A percentile compares a stretch with the other conserved stretches of the same genome.
phyloP scores from a whole-genome alignment of 2,797 vertebrate genomes.

The Macroramphosus scolopax region DNA sequence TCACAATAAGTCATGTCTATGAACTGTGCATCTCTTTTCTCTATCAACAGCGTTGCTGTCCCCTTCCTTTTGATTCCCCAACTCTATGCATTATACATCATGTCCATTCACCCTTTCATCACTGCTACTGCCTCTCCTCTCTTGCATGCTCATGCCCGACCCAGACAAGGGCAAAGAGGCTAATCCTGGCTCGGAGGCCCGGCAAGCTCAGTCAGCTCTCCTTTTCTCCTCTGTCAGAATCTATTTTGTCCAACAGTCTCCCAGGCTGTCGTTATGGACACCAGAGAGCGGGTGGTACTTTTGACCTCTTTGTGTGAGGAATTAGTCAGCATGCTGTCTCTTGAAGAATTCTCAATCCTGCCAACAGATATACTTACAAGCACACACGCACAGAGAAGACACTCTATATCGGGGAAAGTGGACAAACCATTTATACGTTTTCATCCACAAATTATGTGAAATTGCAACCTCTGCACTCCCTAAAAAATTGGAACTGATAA shows the following conservation, averaged over 20 bases:
- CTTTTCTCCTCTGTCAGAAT: slow-evolving; percentile 54
- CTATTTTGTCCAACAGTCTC: slow-evolving; percentile 53
- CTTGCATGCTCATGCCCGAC: slow-evolving; percentile 35
- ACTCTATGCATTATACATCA: slow-evolving; percentile 38
- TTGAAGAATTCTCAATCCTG: slow-evolving; percentile 26
- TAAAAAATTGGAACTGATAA: slow-evolving; percentile 31
- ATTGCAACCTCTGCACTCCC: slow-evolving; percentile 13
- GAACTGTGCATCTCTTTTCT: slow-evolving; percentile 25
- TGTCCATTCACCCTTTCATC: slow-evolving; percentile 40
- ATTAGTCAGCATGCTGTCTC: slow-evolving; percentile 47
- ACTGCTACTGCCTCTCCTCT: slow-evolving; percentile 30
- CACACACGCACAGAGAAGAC: not conserved
- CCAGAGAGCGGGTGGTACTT: slow-evolving; percentile 42
- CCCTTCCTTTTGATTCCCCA: slow-evolving; percentile 16
- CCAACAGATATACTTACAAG: not conserved
- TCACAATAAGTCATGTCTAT: slow-evolving; percentile 26
- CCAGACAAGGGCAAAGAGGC: slow-evolving; percentile 63
- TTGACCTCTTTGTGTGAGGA: slow-evolving; percentile 52
- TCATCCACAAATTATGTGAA: slow-evolving; percentile 11
- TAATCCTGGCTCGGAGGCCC: slow-evolving; percentile 69
- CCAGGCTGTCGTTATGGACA: slow-evolving; percentile 49
- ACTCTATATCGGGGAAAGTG: not conserved
- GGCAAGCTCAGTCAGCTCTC: slow-evolving; percentile 54
- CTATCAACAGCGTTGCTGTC: slow-evolving; percentile 13
- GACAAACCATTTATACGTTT: too few species aligned